These are phyloP conservation scores for Nasonia giraulti DNA, from an alignment of 1,140 invertebrate genomes.

Conservation along the genomic window DNA sequence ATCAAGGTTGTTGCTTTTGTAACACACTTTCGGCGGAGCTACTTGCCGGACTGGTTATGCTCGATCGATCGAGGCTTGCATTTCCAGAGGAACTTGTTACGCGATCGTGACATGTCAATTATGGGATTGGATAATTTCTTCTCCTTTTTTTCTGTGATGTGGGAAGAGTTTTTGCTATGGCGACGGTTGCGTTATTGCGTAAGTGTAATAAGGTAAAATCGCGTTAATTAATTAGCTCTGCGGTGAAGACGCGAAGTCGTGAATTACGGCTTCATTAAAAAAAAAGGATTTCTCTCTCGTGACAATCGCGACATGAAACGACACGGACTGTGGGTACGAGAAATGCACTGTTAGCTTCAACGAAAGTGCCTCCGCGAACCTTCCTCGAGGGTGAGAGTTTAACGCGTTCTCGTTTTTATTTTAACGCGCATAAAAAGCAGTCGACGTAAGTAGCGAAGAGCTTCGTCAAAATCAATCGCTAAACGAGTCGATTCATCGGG, in stretches of 20 bases:
- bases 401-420: not conserved
- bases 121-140: not conserved
- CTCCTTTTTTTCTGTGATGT: too few species aligned
- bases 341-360: constrained; percentile 31
- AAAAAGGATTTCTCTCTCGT: constrained; percentile 32
- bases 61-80: not conserved
- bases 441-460: too few species aligned
- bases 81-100: not conserved
- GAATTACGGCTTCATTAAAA: not conserved
- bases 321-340: not conserved
- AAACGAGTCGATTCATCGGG: too few species aligned
- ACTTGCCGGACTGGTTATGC: not conserved
- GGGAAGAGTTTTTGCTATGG: too few species aligned
- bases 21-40: constrained; percentile 11
- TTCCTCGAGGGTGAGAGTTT: constrained; percentile 43
- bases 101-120: not conserved
- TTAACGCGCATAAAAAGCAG: too few species aligned
- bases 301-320: constrained; percentile 5
- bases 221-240: not conserved
- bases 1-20: constrained; percentile 17
- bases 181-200: too few species aligned
- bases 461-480: too few species aligned
- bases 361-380: constrained; percentile 17
- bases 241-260: not conserved
- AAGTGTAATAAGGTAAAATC: too few species aligned